A percentile compares a stretch with the other conserved stretches of the same genome.
phyloP scores from a whole-genome alignment of 2,888 invertebrate genomes.

The Diaphora mendica region DNA sequence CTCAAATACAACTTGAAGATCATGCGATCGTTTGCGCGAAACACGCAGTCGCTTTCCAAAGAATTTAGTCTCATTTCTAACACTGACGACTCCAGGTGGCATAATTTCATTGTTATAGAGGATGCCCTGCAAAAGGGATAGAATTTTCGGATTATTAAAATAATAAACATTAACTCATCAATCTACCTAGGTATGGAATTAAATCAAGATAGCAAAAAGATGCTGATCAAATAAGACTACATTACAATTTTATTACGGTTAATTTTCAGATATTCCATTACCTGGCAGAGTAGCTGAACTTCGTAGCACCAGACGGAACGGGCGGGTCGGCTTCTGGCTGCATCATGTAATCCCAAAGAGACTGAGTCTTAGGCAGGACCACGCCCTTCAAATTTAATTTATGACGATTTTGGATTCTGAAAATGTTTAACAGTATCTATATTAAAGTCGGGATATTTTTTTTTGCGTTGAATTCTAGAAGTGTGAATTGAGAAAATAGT shows the following conservation, averaged over 20 bases:
- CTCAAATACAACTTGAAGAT: slow-evolving; percentile 90
- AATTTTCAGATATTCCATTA: slow-evolving; percentile 33
- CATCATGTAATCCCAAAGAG: slow-evolving; percentile 74
- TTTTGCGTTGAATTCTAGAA: background rate
- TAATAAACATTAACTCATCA: too few relatives aligned
- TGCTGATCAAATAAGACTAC: too few relatives aligned
- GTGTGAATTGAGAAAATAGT: background rate
- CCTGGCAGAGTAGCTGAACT: slow-evolving; percentile 90
- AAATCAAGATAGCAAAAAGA: too few relatives aligned
- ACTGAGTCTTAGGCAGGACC: slow-evolving; percentile 66
- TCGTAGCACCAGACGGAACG: slow-evolving; percentile 91
- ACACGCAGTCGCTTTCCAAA: slow-evolving; percentile 91
- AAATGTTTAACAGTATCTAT: slow-evolving; percentile 8
- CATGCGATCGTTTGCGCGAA: slow-evolving; percentile 92
- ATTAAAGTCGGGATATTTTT: background rate
- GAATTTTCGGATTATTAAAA: too few relatives aligned
- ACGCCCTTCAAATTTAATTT: slow-evolving; percentile 66
- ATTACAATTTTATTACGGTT: too few relatives aligned
- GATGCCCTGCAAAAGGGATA: slow-evolving; percentile 86
- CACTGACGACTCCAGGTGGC: slow-evolving; percentile 90
- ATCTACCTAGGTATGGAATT: too few relatives aligned
- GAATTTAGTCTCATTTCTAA: slow-evolving; percentile 89
- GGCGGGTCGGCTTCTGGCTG: slow-evolving; percentile 87
- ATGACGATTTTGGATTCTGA: slow-evolving; percentile 72
- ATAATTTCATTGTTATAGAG: slow-evolving; percentile 88